Evolutionary conservation across 2,888 invertebrate genomes (phyloP).

Genomic region (Drosophila limbata): DNA sequence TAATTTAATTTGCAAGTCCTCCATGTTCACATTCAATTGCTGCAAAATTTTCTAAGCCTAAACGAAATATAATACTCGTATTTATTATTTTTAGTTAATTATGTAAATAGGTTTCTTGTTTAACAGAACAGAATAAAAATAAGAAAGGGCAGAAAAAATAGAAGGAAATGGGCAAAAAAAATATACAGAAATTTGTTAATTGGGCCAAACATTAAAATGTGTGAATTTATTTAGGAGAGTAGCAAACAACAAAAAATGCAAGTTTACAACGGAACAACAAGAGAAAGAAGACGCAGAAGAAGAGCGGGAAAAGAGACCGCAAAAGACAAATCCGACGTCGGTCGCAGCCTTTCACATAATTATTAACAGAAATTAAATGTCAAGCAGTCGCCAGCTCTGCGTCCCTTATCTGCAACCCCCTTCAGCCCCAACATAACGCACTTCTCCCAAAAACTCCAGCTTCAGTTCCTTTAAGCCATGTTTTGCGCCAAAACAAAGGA

Average conservation of each 20-base stretch:
- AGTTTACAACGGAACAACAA: constrained; percentile 28
- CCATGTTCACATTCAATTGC: too few relatives aligned
- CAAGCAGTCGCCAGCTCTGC: constrained; percentile 37
- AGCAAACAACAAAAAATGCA: constrained; percentile 38
- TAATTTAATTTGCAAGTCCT: too few relatives aligned
- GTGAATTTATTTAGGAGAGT: constrained; percentile 53
- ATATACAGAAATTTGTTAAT: constrained; percentile 39
- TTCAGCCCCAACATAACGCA: too few relatives aligned
- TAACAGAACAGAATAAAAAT: constrained; percentile 10
- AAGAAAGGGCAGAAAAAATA: constrained; percentile 1
- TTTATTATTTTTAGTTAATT: constrained; percentile 33
- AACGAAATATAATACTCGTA: constrained; percentile 6
- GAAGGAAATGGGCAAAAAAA: constrained; percentile 1
- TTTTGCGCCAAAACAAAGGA: constrained; percentile 29
- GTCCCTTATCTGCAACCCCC: neutral
- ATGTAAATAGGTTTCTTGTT: constrained; percentile 25
- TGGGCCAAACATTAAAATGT: constrained; percentile 64
- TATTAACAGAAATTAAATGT: constrained; percentile 68
- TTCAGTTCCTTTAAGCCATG: constrained; percentile 15
- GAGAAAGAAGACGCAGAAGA: neutral
- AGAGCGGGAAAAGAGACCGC: constrained; percentile 16
- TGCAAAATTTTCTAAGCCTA: neutral
- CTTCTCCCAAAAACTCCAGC: neutral
- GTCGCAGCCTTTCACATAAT: constrained; percentile 60
- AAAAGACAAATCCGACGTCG: constrained; percentile 53